Conservation (phyloP, 2,113 vertebrate genomes). For the Pelecanus crispus region DNA sequence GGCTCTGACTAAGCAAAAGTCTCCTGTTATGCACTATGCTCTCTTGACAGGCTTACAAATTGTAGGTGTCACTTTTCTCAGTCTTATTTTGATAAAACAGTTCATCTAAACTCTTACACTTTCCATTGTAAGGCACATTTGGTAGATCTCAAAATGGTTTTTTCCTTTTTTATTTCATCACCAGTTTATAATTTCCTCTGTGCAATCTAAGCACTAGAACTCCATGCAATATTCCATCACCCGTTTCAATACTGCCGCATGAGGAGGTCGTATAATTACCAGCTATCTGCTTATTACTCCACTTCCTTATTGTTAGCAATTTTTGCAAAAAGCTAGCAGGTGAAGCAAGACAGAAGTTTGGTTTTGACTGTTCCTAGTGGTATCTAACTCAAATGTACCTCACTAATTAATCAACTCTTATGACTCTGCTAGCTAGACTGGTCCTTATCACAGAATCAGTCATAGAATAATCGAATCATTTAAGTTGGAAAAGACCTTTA, state of each 20-base stretch:
- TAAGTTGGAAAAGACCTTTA: background rate
- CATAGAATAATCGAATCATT: background rate
- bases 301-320: accelerated
- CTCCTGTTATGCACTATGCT: background rate
- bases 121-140: background rate
- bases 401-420: background rate
- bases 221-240: background rate
- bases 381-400: background rate
- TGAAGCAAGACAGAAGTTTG: background rate
- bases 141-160: background rate
- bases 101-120: background rate
- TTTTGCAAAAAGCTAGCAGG: background rate
- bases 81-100: background rate
- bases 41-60: background rate
- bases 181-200: background rate
- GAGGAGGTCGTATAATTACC: background rate
- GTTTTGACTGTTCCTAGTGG: background rate
- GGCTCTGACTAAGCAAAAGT: background rate
- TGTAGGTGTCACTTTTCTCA: background rate
- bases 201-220: background rate
- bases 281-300: background rate
- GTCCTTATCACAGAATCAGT: background rate
- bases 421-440: background rate
- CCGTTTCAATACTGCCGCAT: background rate
- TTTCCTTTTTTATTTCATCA: background rate